phyloP scores from a whole-genome alignment of 2,797 vertebrate species.

The Ispidina lecontei region DNA sequence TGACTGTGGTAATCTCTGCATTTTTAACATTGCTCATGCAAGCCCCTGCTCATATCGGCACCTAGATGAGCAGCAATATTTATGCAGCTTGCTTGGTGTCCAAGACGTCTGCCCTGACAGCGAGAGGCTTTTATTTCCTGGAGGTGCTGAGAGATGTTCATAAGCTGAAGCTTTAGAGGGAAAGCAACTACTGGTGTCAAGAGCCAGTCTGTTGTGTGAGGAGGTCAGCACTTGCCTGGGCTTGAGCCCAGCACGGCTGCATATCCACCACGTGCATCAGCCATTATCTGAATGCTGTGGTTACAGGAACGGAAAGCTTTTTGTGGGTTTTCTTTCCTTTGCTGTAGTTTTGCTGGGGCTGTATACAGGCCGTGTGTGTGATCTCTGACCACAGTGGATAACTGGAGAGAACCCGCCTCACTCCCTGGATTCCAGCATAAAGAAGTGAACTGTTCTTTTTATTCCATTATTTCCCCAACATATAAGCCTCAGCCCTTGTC shows the following conservation, averaged over 20 bases:
- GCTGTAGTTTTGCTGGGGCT: not conserved
- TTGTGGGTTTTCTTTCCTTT: not conserved
- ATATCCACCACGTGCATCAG: not conserved
- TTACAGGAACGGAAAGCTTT: rapidly evolving
- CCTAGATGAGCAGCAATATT: not conserved
- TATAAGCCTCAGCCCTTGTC: not conserved
- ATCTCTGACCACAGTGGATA: not conserved
- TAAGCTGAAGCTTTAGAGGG: not conserved
- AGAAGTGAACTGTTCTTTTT: not conserved
- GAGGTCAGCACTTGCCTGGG: not conserved
- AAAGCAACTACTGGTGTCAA: not conserved
- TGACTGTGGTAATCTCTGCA: not conserved
- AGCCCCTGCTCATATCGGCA: not conserved
- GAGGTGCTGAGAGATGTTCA: not conserved
- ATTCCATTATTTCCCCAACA: rapidly evolving
- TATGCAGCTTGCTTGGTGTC: not conserved
- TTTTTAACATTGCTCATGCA: not conserved
- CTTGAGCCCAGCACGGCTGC: not conserved
- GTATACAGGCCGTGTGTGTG: rapidly evolving
- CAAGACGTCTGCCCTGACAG: not conserved
- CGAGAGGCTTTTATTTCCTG: not conserved
- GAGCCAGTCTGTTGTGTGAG: rapidly evolving
- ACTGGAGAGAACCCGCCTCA: not conserved
- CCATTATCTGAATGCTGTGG: rapidly evolving
- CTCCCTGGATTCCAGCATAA: not conserved